Conservation (phyloP, 2,797 vertebrate genomes). For the Phyllotis vaccarum region DNA sequence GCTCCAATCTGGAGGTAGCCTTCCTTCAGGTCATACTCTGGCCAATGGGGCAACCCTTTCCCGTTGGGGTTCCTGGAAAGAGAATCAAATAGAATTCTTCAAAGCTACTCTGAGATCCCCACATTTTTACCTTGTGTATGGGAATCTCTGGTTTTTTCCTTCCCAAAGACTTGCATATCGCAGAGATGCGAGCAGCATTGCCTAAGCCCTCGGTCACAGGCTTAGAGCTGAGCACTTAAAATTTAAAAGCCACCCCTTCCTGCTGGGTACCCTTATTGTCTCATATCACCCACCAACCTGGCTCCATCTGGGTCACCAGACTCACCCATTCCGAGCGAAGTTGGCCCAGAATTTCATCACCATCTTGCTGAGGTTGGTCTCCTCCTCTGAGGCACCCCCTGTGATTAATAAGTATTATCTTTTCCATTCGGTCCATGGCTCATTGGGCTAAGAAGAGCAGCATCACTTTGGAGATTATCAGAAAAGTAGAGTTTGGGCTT, state of each 20-base stretch:
- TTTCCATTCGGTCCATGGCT: neutral
- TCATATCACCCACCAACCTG: neutral
- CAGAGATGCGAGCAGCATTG: neutral
- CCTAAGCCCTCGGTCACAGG: neutral
- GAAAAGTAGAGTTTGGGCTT: neutral
- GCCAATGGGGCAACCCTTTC: slow-evolving; percentile 89
- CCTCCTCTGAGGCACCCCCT: slow-evolving; percentile 84
- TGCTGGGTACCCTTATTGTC: neutral
- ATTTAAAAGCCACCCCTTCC: neutral
- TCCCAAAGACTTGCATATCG: neutral
- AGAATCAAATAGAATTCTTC: neutral
- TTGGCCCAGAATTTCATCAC: slow-evolving; percentile 92
- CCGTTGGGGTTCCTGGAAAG: slow-evolving; percentile 91
- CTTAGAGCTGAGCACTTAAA: neutral
- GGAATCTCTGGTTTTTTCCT: neutral
- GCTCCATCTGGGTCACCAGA: neutral
- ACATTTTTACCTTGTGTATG: neutral
- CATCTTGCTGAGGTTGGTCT: slow-evolving; percentile 86
- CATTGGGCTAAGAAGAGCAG: accelerated
- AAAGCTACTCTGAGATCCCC: neutral
- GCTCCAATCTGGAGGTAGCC: slow-evolving; percentile 88
- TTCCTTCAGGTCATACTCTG: slow-evolving; percentile 87
- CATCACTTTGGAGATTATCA: neutral
- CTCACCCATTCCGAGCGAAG: slow-evolving; percentile 92
- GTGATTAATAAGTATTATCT: neutral